phyloP scores from a whole-genome alignment of 2,888 invertebrate genomes.

The Diloba caeruleocephala region DNA sequence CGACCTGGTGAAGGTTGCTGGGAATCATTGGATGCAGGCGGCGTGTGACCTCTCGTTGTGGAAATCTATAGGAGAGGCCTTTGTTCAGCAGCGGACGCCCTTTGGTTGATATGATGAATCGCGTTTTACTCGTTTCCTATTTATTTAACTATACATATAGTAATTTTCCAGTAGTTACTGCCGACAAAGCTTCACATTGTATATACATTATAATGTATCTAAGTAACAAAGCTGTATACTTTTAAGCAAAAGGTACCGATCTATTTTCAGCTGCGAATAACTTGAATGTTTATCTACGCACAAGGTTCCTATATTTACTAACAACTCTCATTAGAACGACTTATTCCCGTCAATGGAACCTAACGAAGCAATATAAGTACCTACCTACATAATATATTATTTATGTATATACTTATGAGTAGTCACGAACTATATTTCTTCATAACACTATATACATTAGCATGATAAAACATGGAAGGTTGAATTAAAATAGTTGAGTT shows the following conservation, averaged over 20 bases:
- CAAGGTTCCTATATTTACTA: slow-evolving; percentile 1
- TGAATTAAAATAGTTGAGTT: slow-evolving; percentile 19
- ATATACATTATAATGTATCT: no score
- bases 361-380: slow-evolving; percentile 2
- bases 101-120: no score
- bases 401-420: background rate
- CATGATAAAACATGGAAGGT: slow-evolving; percentile 14
- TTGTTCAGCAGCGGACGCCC: no score
- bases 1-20: no score
- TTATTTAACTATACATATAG: no score
- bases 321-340: slow-evolving; percentile 1
- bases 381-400: background rate
- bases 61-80: no score
- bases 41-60: no score
- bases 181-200: no score
- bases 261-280: background rate
- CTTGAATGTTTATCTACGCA: background rate
- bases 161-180: no score
- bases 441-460: background rate
- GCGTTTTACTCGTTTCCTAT: no score
- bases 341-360: slow-evolving; percentile 7
- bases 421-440: background rate
- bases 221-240: no score
- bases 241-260: background rate
- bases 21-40: no score